A percentile compares a stretch with the other conserved stretches of the same genome.
phyloP scores from a whole-genome alignment of 2,888 invertebrate genomes.

The Platycheirus rosarum region DNA sequence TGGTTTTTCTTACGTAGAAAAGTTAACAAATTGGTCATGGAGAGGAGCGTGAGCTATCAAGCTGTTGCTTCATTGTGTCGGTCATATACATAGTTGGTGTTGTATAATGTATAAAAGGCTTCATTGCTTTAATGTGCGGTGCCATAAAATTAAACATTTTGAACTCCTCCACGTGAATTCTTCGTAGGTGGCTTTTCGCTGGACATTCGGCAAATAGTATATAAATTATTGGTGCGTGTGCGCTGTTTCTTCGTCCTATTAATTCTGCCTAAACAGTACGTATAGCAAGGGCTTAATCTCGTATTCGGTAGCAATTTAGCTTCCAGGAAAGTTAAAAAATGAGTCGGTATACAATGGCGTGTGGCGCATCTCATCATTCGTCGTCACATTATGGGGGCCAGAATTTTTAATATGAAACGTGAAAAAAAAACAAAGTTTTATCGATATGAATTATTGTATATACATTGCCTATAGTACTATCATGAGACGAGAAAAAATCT shows the following conservation, averaged over 20 bases:
- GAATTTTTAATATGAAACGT: constrained; percentile 70
- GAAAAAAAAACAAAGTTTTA: constrained; percentile 44
- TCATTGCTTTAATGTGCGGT: constrained; percentile 69
- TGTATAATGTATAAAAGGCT: too few relatives aligned
- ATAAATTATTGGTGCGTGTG: constrained; percentile 74
- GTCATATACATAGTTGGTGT: too few relatives aligned
- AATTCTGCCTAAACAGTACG: neutral
- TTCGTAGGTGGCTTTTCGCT: constrained; percentile 73
- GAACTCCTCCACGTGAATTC: constrained; percentile 72
- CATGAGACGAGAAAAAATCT: too few relatives aligned
- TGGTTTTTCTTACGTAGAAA: constrained; percentile 29
- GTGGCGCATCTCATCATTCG: constrained; percentile 58
- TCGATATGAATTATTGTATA: too few relatives aligned
- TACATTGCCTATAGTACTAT: too few relatives aligned
- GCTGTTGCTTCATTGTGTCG: constrained; percentile 54
- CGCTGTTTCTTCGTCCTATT: constrained; percentile 61
- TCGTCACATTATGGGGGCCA: constrained; percentile 72
- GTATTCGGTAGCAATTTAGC: constrained; percentile 73
- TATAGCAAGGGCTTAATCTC: constrained; percentile 14
- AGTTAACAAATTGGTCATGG: constrained; percentile 63
- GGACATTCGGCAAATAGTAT: constrained; percentile 71
- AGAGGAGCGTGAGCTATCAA: constrained; percentile 48
- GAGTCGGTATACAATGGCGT: constrained; percentile 66
- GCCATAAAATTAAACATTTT: constrained; percentile 73
- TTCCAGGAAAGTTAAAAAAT: constrained; percentile 70